Conservation (phyloP, 2,113 vertebrate genomes). For the Siniperca knerii region DNA sequence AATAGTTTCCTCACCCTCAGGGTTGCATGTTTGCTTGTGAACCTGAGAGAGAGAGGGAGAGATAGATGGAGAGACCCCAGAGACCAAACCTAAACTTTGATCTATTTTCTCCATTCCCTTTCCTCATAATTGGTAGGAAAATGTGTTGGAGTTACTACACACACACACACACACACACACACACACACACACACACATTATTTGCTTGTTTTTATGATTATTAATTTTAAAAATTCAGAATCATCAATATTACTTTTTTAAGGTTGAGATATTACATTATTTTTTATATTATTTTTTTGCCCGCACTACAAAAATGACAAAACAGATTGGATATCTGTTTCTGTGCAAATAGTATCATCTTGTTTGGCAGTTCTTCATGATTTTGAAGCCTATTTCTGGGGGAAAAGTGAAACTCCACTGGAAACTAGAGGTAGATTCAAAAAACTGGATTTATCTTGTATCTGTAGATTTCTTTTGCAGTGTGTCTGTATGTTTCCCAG, state of each 20-base stretch:
- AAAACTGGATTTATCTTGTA: neutral
- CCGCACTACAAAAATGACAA: no score
- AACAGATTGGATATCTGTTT: no score
- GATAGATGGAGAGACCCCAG: neutral
- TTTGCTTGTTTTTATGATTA: neutral
- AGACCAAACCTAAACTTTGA: conserved; percentile 42
- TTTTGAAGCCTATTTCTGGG: conserved; percentile 15
- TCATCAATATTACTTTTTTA: neutral
- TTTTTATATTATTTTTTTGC: no score
- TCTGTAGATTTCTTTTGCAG: neutral
- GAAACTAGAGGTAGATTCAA: neutral
- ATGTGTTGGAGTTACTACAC: conserved; percentile 16
- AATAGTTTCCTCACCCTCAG: conserved; percentile 72
- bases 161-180: no score
- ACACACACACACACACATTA: neutral
- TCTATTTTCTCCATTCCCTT: conserved; percentile 34
- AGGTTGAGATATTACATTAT: neutral
- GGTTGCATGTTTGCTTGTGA: conserved; percentile 47
- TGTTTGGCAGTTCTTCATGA: neutral
- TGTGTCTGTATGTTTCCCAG: conserved; percentile 1
- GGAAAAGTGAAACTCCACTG: neutral
- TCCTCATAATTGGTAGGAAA: conserved; percentile 11
- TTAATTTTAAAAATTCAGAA: neutral
- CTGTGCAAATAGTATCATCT: no score
- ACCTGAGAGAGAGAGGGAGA: conserved; percentile 7